Base-by-base conservation (phyloP, 2,113 vertebrate genomes). In the Tenebrosternarchus preto region DNA sequence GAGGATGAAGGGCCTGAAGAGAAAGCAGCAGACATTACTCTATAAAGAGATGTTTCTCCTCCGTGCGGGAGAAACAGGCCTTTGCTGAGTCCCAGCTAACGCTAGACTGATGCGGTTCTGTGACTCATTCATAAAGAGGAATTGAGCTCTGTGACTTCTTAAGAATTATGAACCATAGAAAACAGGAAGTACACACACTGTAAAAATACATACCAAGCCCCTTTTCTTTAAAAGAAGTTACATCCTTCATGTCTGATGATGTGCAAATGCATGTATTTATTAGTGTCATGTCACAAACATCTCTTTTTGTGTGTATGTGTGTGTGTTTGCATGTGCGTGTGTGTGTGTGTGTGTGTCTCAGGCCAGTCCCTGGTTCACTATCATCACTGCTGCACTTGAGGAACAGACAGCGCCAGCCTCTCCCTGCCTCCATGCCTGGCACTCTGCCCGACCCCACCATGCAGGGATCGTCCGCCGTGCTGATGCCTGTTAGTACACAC, bases 371-470 rank as follows among this genome's bases (percentile, higher is more conserved):
- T 85, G 97, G 96, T 93, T 99, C 97, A 85, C 94, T 98, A 91
- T 99, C 98, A 85, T 98, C 98, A 83, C 89, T 99, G 87, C 92
- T 99, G 89, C 98, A 99, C 91, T 96, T 99, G 88, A 95, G 98
- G 92, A 98, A 98, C 95, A 94, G 98, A 95, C 98, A 97, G 92
- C 93, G 96, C 92, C 98, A 99, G 91, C 98, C 98, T 82, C 95
- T 98, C 94, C 96, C 98, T 90, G 98, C 97, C 89, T 99, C 98
- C 88, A 99, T 99, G 96, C 95, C 98, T 25, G 98, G 97, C 88
- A 98, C 96, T n/a, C 94, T 99, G 89, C 96, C 98, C 80, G 97
- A 99, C 90, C 96, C 96, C 0, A 97, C 96, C 77, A 98, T 99
- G 98, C 98, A 96, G 0, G 97, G 97, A 90, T 99, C 98, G 85